phyloP scores from a whole-genome alignment of 2,888 invertebrate genomes.

The Dryadula phaetusa region DNA sequence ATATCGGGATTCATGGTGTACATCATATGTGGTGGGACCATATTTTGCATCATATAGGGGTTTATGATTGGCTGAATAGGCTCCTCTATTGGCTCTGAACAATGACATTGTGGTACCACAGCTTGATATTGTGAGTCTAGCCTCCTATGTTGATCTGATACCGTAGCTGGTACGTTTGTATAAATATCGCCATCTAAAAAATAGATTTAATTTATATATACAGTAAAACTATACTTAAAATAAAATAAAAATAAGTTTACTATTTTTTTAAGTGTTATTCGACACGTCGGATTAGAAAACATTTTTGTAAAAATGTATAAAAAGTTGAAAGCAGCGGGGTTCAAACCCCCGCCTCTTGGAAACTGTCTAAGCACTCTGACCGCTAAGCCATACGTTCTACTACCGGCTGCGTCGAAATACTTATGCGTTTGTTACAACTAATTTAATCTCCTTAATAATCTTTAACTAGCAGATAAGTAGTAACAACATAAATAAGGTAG shows the following conservation, averaged over 20 bases:
- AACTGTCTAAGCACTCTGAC: too few relatives aligned
- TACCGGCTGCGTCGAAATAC: too few relatives aligned
- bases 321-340: too few relatives aligned
- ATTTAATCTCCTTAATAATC: too few relatives aligned
- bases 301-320: too few relatives aligned
- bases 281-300: too few relatives aligned
- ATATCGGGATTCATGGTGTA: conserved; percentile 61
- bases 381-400: too few relatives aligned
- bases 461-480: too few relatives aligned
- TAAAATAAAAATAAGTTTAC: neutral
- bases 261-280: too few relatives aligned
- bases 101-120: conserved; percentile 53
- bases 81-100: conserved; percentile 57
- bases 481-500: too few relatives aligned
- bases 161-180: conserved; percentile 67
- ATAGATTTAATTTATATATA: neutral
- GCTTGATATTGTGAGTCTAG: conserved; percentile 55
- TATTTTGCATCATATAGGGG: conserved; percentile 57
- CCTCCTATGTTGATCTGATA: conserved; percentile 55
- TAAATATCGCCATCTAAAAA: conserved; percentile 71
- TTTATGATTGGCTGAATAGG: conserved; percentile 55
- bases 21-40: conserved; percentile 61
- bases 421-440: too few relatives aligned
- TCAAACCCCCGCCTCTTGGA: too few relatives aligned
- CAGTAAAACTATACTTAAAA: neutral